Evolutionary conservation across 1,140 invertebrate species (phyloP).

Genomic region (Coenobita brevimanus): DNA sequence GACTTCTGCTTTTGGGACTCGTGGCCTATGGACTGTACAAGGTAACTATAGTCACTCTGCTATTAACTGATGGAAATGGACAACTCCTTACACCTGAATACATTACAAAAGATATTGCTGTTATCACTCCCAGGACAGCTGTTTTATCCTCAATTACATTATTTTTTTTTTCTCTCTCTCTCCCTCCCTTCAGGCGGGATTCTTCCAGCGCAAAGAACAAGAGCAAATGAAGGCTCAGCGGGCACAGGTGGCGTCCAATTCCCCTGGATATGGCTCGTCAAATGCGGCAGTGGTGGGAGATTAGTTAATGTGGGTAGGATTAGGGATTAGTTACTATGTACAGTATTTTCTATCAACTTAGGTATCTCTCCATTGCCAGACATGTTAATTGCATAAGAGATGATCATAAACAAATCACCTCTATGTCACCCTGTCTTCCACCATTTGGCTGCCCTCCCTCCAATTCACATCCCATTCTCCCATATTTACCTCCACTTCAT

Average conservation of each 20-base stretch:
- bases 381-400: no score
- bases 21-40: slow-evolving; percentile 37
- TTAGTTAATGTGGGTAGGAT: no score
- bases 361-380: no score
- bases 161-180: neutral
- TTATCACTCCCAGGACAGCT: no score
- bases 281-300: neutral
- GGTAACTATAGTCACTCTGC: no score
- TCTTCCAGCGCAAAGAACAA: slow-evolving; percentile 46
- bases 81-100: neutral
- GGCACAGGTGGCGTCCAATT: slow-evolving; percentile 15
- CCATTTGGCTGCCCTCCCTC: no score
- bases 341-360: no score
- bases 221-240: slow-evolving; percentile 54
- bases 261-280: neutral
- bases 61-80: neutral
- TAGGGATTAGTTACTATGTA: no score
- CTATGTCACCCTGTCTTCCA: no score
- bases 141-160: neutral
- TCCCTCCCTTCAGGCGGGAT: slow-evolving; percentile 35
- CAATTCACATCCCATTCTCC: no score
- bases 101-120: neutral
- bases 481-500: no score
- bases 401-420: no score
- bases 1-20: slow-evolving; percentile 50